These are phyloP conservation scores for Etheostoma nigrum DNA, from an alignment of 2,797 vertebrate species.

Conservation along the genomic window DNA sequence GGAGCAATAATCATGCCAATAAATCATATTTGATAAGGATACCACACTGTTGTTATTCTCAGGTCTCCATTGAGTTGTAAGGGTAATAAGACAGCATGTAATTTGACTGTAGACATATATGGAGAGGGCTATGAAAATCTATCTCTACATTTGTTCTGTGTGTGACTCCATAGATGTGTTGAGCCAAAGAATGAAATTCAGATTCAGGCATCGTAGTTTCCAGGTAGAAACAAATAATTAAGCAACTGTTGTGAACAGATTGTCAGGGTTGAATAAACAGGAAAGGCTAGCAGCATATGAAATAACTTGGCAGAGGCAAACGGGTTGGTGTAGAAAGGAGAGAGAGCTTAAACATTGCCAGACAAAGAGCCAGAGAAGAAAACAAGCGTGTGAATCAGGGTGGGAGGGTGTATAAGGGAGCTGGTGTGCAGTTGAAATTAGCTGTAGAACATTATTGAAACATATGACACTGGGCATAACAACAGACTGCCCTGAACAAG, in stretches of 20 bases:
- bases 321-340: constrained; percentile 46
- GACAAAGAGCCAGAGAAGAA: constrained; percentile 60
- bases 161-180: constrained; percentile 24
- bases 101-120: constrained; percentile 64
- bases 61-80: constrained; percentile 65
- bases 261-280: constrained; percentile 74
- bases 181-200: constrained; percentile 56
- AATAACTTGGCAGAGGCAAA: constrained; percentile 68
- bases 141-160: constrained; percentile 39
- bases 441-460: constrained; percentile 34
- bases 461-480: constrained; percentile 15
- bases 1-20: constrained; percentile 79
- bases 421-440: constrained; percentile 42
- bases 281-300: constrained; percentile 66
- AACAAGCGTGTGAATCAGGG: constrained; percentile 50
- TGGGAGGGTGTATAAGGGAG: constrained; percentile 28
- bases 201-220: constrained; percentile 55
- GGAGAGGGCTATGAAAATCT: constrained; percentile 50
- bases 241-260: constrained; percentile 75
- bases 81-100: constrained; percentile 63
- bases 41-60: constrained; percentile 70
- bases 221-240: constrained; percentile 68
- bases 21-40: constrained; percentile 83
- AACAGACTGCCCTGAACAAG: constrained; percentile 26
- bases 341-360: constrained; percentile 63